Base-by-base conservation (phyloP, 2,888 invertebrate species). In the Polyommatus iphigenia region DNA sequence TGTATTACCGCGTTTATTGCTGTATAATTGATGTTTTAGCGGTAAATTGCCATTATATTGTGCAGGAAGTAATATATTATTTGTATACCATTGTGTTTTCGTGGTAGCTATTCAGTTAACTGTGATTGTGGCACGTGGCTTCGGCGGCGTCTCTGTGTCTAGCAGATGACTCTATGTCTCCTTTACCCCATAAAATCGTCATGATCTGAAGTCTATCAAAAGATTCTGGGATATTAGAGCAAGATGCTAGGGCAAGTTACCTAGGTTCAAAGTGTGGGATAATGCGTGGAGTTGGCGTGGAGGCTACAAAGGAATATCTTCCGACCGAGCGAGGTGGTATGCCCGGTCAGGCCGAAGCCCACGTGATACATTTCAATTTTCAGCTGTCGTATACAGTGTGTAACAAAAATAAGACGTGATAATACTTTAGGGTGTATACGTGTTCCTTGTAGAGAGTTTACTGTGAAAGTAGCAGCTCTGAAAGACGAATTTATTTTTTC, bases 21-120 rank as follows among this genome's bases (percentile, higher is more conserved):
- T 85, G 83, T 85, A 86, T 85, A 83, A 87, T 89, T 89, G 82
- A 84, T 79, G 80, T 83, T 85, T 84, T 83, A 85, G 82, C 82
- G 83, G 83, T 83, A 77, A 80, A 80, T 81, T 80, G 80, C 77
- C 79, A 79, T 80, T 81, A 80, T 77, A 80, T 80, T 78, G 73
- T 62, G 62, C 78, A 73, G 71, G 78, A 77, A 71, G 57, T 29
- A 24, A 71, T 78, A 76, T 72, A 77, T 79, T 78, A 46, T 75
- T 77, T 4, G n/a, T 36, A 50, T 46, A 67, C 15, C 46, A 15
- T 18, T 41, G 46, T 41, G 24, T n/a, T 46, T 41, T 7, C 1
- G 15, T 3, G 4, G 15, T 54, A 5, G 54, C 54, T 54, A 54
- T 54, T 18, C 54, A 54, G 54, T 54, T 5, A 54, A 18, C 13